These are phyloP conservation scores for Hystrix brachyura DNA, from an alignment of 2,113 vertebrate species.

Conservation along the genomic window DNA sequence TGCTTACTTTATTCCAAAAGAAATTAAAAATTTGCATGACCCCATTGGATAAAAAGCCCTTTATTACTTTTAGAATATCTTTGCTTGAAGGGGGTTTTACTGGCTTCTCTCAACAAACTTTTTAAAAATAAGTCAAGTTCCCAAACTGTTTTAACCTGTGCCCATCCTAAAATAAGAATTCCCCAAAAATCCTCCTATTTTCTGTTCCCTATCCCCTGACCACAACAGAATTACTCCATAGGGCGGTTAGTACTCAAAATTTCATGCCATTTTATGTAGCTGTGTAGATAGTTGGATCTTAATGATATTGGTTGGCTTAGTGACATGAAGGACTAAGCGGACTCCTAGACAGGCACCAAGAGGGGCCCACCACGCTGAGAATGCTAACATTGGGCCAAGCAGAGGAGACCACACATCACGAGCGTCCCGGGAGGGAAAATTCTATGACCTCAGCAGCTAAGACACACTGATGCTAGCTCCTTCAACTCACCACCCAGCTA, in stretches of 20 bases:
- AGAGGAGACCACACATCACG: neutral
- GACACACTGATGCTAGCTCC: neutral
- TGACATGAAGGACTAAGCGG: neutral
- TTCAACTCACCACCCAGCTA: neutral
- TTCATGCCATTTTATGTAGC: neutral
- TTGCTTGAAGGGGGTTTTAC: constrained; percentile 19
- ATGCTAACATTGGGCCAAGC: neutral
- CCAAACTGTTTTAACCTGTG: constrained; percentile 7
- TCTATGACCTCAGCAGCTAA: neutral
- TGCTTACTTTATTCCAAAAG: constrained; percentile 62
- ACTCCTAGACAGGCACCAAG: neutral
- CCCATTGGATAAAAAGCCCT: constrained; percentile 47
- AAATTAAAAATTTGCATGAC: constrained; percentile 66
- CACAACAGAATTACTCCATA: neutral
- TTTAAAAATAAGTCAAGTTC: neutral
- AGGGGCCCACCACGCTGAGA: accelerated
- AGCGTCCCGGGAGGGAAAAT: neutral
- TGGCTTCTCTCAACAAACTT: constrained; percentile 55
- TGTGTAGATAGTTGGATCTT: too few relatives aligned
- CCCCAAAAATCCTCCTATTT: neutral
- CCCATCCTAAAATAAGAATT: neutral
- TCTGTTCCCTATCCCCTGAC: neutral
- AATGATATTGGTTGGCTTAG: neutral
- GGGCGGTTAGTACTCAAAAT: neutral
- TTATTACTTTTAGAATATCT: constrained; percentile 62